Evolutionary conservation across 64 coral and sea anemone species (phyloP).

Genomic region (Stichodactyla mertensii): DNA sequence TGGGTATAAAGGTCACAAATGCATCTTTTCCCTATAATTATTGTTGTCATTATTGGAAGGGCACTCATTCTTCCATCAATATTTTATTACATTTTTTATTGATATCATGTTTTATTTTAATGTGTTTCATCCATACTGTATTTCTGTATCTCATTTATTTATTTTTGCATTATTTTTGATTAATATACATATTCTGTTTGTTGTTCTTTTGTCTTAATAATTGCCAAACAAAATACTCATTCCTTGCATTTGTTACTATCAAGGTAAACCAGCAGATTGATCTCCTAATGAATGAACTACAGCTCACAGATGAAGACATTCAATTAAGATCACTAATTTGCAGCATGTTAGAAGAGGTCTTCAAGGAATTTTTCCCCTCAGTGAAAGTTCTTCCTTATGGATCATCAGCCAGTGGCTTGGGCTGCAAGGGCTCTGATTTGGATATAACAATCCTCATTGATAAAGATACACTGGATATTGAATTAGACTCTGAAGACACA

Average conservation of each 20-base stretch:
- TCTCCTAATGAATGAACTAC: conserved; percentile 50
- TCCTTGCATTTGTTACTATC: not conserved
- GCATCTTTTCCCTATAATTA: too few relatives aligned
- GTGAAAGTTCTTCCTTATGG: conserved; percentile 69
- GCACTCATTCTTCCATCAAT: too few relatives aligned
- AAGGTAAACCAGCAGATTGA: conserved; percentile 63
- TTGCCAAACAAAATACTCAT: not conserved
- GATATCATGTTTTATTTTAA: too few relatives aligned
- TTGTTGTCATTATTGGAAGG: too few relatives aligned
- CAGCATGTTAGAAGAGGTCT: conserved; percentile 73
- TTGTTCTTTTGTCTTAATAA: too few relatives aligned
- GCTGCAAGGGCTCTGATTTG: conserved; percentile 77
- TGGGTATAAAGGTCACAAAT: too few relatives aligned
- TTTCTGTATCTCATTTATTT: too few relatives aligned
- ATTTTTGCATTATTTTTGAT: too few relatives aligned
- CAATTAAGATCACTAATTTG: conserved; percentile 67
- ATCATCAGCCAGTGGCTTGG: conserved; percentile 76
- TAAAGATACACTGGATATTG: not conserved
- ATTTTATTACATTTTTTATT: too few relatives aligned
- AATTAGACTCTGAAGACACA: not conserved
- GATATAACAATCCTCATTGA: conserved; percentile 67
- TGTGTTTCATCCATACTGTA: too few relatives aligned
- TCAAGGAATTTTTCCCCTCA: conserved; percentile 53
- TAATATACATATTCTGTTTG: not conserved
- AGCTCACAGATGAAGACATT: conserved; percentile 62